A percentile compares a stretch with the other conserved stretches of the same genome.
Conservation (phyloP, 2,888 invertebrate species). For the Drosophila differens region DNA sequence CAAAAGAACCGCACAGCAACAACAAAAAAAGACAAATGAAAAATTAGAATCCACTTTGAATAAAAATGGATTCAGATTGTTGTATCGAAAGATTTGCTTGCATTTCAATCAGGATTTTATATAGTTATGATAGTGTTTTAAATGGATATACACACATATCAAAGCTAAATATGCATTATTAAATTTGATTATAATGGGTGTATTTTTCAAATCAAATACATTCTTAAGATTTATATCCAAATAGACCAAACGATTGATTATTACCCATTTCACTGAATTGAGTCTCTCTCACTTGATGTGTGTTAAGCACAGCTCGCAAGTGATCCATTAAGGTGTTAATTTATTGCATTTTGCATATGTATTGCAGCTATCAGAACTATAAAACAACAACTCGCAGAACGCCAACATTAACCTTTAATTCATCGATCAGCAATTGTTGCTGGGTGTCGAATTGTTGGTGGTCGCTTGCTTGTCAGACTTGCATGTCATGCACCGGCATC, state of each 20-base stretch:
- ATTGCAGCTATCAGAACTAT: not conserved
- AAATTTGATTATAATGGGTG: not conserved
- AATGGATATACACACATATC: not conserved
- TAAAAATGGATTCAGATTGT: slow-evolving; percentile 31
- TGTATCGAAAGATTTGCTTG: slow-evolving; percentile 8
- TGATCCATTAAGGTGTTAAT: slow-evolving; percentile 18
- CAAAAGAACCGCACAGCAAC: slow-evolving; percentile 18
- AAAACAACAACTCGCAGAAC: not conserved
- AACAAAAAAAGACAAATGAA: slow-evolving; percentile 9
- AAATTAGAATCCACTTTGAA: slow-evolving; percentile 33
- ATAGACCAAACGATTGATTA: not conserved
- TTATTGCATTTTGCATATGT: slow-evolving; percentile 13
- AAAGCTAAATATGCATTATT: not conserved
- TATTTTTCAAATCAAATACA: not conserved
- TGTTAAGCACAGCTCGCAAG: not conserved
- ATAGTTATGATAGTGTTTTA: not conserved
- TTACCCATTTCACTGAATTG: not conserved
- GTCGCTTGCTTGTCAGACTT: slow-evolving; percentile 62
- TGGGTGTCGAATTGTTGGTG: slow-evolving; percentile 50
- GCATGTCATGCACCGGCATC: slow-evolving; percentile 64
- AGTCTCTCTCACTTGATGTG: not conserved
- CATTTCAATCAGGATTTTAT: not conserved
- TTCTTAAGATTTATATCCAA: not conserved
- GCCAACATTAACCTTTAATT: slow-evolving; percentile 23
- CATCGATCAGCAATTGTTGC: slow-evolving; percentile 11